Base-by-base conservation (phyloP, 2,888 invertebrate genomes). In the Torymus tubicola region DNA sequence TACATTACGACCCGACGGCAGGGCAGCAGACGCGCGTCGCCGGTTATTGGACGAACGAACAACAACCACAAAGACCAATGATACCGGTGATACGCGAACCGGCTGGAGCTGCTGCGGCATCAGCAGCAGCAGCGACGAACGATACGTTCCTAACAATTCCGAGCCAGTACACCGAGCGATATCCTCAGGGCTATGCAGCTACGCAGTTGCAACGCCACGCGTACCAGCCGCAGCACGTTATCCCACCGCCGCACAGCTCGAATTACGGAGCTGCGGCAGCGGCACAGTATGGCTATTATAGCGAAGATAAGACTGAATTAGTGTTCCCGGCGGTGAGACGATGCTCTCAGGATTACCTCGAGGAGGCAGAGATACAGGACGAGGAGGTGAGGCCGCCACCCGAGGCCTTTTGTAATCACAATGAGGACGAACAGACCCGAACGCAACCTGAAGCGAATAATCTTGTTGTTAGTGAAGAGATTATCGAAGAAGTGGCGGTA, bases 41-140 rank as follows among this genome's bases (percentile, higher is more conserved):
- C 16, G 82, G 84, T n/a, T 85, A 83, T 73, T 86, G 86, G 85
- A 81, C 85, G 74, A 82, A 83, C 24, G 83, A 84, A 50, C 81
- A 81, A 61, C 84, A 84, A 24, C 84, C 86, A 50, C 81, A 81
- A 61, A 85, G 85, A 24, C 84, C 86, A 24, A 84, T 84, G 58
- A 85, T 87, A 78, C 87, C 88, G 80, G 73, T 86, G 57, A 87
- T 87, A 73, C 86, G 86, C 69, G 88, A 88, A 79, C 87, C 88
- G 42, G 42, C 42, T 42, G 42, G 42, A 42, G 42, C 42, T 42
- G 42, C 42, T 8, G 42, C 42, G 42, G 42, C 21, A n/a, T n/a
- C n/a, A 2, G 21, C 42, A 42, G 8, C 42, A 42, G 42, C 42
- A 42, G 42, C 10, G 52, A 13, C 42, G 84, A 85, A 18, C 74